A percentile compares a stretch with the other conserved stretches of the same genome.
These are phyloP conservation scores for Mobula hypostoma DNA, from an alignment of 2,113 vertebrate species.

Conservation along the genomic window DNA sequence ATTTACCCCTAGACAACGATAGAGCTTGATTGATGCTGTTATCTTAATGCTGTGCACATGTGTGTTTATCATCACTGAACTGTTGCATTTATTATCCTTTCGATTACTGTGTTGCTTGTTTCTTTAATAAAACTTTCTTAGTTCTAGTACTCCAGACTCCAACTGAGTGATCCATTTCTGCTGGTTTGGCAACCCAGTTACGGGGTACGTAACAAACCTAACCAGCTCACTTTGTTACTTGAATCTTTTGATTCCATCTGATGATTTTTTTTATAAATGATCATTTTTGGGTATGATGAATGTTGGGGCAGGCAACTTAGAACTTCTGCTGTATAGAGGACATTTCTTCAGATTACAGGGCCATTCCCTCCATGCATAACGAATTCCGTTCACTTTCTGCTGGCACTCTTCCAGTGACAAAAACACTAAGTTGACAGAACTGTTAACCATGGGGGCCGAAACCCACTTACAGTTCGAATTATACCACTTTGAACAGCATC, in stretches of 20 bases:
- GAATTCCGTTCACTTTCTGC: conserved; percentile 50
- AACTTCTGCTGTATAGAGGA: conserved; percentile 60
- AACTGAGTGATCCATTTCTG: no score
- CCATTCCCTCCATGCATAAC: conserved; percentile 82
- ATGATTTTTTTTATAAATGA: neutral
- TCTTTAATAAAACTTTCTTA: no score
- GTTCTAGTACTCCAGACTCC: no score
- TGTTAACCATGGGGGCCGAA: conserved; percentile 45
- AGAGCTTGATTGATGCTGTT: no score
- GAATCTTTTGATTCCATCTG: neutral
- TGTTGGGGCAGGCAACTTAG: conserved; percentile 68
- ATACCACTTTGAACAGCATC: conserved; percentile 50
- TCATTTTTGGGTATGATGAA: conserved; percentile 49
- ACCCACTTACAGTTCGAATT: conserved; percentile 53
- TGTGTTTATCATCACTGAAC: no score
- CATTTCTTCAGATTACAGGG: conserved; percentile 77
- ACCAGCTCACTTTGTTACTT: neutral
- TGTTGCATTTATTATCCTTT: no score
- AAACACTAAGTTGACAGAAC: conserved; percentile 44
- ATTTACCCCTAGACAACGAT: no score
- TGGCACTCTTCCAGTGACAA: conserved; percentile 50
- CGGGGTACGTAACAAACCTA: no score
- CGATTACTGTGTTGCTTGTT: no score
- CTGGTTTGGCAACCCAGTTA: no score
- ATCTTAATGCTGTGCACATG: no score